phyloP scores from a whole-genome alignment of 1,140 invertebrate species.

The Heliconius himera region DNA sequence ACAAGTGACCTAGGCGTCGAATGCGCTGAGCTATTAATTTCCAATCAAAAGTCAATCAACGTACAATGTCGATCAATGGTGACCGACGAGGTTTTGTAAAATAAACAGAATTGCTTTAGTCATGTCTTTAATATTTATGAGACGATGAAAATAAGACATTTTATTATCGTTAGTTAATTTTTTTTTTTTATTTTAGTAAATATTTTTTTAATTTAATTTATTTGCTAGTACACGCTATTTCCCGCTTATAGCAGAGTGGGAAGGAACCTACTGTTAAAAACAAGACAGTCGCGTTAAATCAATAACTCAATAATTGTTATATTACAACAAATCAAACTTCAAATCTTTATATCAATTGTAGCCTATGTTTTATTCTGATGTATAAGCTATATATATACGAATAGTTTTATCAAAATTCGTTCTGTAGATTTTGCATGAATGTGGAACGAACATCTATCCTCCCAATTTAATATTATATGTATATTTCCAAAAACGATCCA shows the following conservation, averaged over 20 bases:
- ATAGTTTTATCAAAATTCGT: no score
- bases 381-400: no score
- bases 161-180: background rate
- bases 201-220: background rate
- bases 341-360: no score
- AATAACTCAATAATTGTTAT: no score
- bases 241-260: no score
- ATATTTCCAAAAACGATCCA: background rate
- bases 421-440: no score
- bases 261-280: no score
- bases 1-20: constrained; percentile 8
- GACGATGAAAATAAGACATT: background rate
- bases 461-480: background rate
- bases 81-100: constrained; percentile 16
- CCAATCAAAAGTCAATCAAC: constrained; percentile 35
- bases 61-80: constrained; percentile 23
- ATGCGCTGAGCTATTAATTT: constrained; percentile 27
- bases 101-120: constrained; percentile 2
- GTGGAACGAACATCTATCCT: no score
- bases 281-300: no score
- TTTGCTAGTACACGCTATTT: background rate
- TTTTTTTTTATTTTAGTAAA: background rate
- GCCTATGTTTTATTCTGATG: no score
- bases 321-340: no score
- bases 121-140: constrained; percentile 5